Conservation (phyloP, 2,888 invertebrate genomes). For the Carcina quercana region DNA sequence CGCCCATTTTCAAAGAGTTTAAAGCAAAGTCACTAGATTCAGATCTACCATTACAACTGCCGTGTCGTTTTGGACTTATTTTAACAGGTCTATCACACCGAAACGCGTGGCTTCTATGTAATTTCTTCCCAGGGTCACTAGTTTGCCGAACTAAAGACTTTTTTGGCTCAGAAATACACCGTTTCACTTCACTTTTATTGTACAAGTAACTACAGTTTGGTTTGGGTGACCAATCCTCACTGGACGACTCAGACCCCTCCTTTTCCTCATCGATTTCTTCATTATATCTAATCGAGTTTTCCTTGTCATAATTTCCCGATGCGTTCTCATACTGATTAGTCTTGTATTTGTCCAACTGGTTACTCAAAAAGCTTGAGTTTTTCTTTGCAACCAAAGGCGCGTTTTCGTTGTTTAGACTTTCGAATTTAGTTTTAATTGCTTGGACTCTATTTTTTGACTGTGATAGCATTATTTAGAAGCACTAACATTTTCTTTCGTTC, state of each 20-base stretch:
- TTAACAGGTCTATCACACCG: conserved; percentile 67
- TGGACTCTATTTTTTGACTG: conserved; percentile 73
- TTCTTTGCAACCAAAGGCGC: conserved; percentile 19
- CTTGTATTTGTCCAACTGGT: not conserved
- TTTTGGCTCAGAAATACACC: conserved; percentile 40
- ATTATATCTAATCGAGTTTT: not conserved
- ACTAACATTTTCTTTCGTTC: conserved; percentile 38
- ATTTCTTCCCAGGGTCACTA: conserved; percentile 69
- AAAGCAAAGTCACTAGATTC: conserved; percentile 48
- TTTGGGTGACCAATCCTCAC: conserved; percentile 28
- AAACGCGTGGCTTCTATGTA: conserved; percentile 76
- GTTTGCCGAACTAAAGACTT: conserved; percentile 51
- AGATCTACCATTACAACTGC: conserved; percentile 52
- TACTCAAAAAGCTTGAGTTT: conserved; percentile 13
- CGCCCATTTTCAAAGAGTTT: conserved; percentile 50
- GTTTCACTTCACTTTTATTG: conserved; percentile 44
- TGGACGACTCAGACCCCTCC: conserved; percentile 26
- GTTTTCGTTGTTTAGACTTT: conserved; percentile 56
- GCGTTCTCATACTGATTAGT: not conserved
- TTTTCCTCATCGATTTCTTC: conserved; percentile 18
- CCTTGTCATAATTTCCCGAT: conserved; percentile 5
- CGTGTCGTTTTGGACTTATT: conserved; percentile 50
- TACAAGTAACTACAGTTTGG: conserved; percentile 59
- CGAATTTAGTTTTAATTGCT: conserved; percentile 78
- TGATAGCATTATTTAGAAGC: conserved; percentile 60